A percentile compares a stretch with the other conserved stretches of the same genome.
Evolutionary conservation across 2,888 invertebrate species (phyloP).

Genomic region (Dasypogon diadema): DNA sequence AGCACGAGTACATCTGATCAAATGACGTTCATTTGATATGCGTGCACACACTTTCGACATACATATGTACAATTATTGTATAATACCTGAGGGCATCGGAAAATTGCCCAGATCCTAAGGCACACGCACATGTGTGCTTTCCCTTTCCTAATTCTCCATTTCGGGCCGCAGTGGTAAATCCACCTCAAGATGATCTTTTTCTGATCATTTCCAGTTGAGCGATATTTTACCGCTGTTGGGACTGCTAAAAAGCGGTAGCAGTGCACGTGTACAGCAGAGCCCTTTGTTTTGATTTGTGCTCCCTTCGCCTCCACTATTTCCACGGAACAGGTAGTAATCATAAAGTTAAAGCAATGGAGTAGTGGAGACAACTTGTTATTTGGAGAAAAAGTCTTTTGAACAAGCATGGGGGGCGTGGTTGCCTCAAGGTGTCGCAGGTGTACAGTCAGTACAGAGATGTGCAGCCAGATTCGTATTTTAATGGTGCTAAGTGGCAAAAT

Average conservation of each 20-base stretch:
- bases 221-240: not conserved
- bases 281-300: conserved; percentile 24
- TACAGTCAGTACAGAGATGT: conserved; percentile 51
- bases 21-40: not conserved
- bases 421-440: conserved; percentile 53
- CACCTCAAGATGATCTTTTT: not conserved
- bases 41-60: conserved; percentile 5
- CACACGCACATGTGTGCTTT: not conserved
- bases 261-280: conserved; percentile 39
- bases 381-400: conserved; percentile 5
- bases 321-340: conserved; percentile 21
- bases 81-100: not conserved
- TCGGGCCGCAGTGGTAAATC: not conserved
- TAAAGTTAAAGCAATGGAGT: not conserved
- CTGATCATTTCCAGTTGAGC: not conserved
- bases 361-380: conserved; percentile 41
- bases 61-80: too few relatives aligned
- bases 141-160: not conserved
- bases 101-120: not conserved
- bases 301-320: conserved; percentile 4
- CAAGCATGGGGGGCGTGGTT: conserved; percentile 46
- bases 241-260: conserved; percentile 44
- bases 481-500: conserved; percentile 44
- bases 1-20: too few relatives aligned
- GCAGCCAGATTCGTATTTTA: conserved; percentile 44